phyloP scores from a whole-genome alignment of 2,113 vertebrate genomes.

The Pelusios castaneus region DNA sequence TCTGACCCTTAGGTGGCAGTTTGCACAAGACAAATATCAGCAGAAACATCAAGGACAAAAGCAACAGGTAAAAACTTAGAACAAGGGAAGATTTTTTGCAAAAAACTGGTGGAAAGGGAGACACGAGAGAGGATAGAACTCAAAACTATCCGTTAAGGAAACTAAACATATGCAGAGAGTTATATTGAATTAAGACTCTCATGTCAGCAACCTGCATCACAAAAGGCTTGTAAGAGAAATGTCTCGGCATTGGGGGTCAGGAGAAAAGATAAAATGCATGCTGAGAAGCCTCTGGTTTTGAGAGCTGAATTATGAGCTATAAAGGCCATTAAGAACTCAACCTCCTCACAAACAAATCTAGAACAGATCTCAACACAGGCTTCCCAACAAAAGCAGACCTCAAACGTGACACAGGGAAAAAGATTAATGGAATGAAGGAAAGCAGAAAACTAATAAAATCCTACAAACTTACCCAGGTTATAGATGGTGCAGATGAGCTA shows the following conservation, averaged over 20 bases:
- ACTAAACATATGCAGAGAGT: neutral
- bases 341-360: neutral
- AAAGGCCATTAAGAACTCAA: neutral
- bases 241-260: neutral
- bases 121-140: neutral
- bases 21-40: neutral
- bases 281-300: neutral
- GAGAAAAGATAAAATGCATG: neutral
- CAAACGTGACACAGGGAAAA: neutral
- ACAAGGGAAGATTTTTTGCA: neutral
- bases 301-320: neutral
- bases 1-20: neutral
- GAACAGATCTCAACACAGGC: neutral
- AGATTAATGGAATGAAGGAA: neutral
- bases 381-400: neutral
- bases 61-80: neutral
- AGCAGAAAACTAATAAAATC: neutral
- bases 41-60: neutral
- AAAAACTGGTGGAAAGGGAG: neutral
- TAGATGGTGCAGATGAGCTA: slow-evolving; percentile 52
- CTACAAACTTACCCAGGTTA: slow-evolving; percentile 88
- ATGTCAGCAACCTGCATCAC: neutral
- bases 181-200: neutral
- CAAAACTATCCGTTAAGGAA: neutral
- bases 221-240: neutral